Base-by-base conservation (phyloP, 2,888 invertebrate genomes). In the Leucozona laternaria region DNA sequence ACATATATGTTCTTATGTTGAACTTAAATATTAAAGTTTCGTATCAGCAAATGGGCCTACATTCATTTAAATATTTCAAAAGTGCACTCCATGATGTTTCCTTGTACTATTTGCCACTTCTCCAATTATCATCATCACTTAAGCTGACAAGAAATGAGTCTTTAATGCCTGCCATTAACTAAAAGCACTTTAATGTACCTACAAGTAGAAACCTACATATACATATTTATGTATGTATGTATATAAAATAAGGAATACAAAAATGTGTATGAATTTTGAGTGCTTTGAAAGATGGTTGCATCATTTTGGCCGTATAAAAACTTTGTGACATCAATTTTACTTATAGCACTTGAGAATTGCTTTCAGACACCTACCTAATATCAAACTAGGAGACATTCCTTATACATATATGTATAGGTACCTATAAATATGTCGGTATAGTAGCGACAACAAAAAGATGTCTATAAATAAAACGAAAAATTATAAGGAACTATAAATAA, bases 131-230 rank as follows among this genome's bases (percentile, higher is more conserved):
- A 6, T 17, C 45, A 45, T n/a, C n/a, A 45, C 28, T 64, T 17
- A 2, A 17, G 64, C 64, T 43, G n/a, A 57, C 75, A 64, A 79
- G 79, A 84, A 84, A 83, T 79, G 73, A 79, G 79, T 83, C 79
- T 73, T 76, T 79, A 84, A 84, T 75, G 70, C 57, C 83, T 57
- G 53, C 83, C 75, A 84, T 84, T 84, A 79, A 79, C 79, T 84
- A 22, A 75, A 84, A 84, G 83, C 83, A 75, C 64, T 84, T 57
- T 43, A 73, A 75, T 70, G 28, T 68, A n/a, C 50, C 17, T 25
- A 11, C 10, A 2, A n/a, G n/a, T 22, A 22, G 6, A 50, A 5
- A 31, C 31, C 7, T n/a, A n/a, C n/a, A n/a, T n/a, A n/a, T n/a
- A n/a, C n/a, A n/a, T n/a, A n/a, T n/a, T n/a, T n/a, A n/a, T n/a